Base-by-base conservation (phyloP, 1,140 invertebrate species). In the Bradysia coprophila region DNA sequence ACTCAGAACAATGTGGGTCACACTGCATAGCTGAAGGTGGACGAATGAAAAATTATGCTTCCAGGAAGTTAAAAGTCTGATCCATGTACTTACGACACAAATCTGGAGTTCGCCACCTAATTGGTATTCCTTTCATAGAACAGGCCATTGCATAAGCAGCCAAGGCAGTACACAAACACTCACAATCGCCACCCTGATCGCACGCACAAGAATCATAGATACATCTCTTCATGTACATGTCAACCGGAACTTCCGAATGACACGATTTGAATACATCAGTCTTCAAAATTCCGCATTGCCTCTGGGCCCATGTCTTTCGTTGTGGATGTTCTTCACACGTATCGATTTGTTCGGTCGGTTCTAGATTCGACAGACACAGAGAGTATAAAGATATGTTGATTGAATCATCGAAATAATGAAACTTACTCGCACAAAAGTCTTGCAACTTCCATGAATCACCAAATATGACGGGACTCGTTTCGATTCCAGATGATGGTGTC, bases 401-500 rank as follows among this genome's bases (percentile, higher is more conserved):
- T n/a, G n/a, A n/a, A n/a, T n/a, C n/a, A n/a, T n/a, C n/a, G n/a
- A n/a, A n/a, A n/a, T n/a, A n/a, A n/a, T n/a, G 6, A 28, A 15
- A 11, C 41, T 42, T 37, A 42, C 41, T 44, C 0, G 78, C 72
- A 54, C 87, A 92, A 42, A 77, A 78, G 0, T 73, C 63, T 46
- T 87, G 76, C 19, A 88, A 61, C 51, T 81, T 81, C 88, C 88
- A 93, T 4, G 85, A 81, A 58, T 92, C 84, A 0, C 77, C 88
- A 56, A 93, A 93, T 4, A 82, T 61, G 20, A 70, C 62, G 0
- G 78, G 64, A 9, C 78, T 79, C 0, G 73, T 75, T 54, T 88
- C 82, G 2, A 74, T 62, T 1, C 83, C 83, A 18, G 78, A 72
- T 0, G 79, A 78, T 0, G 86, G 86, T 4, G 81, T 81, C 54